These are phyloP conservation scores for Acheta domesticus DNA, from an alignment of 2,888 invertebrate species.

Conservation along the genomic window DNA sequence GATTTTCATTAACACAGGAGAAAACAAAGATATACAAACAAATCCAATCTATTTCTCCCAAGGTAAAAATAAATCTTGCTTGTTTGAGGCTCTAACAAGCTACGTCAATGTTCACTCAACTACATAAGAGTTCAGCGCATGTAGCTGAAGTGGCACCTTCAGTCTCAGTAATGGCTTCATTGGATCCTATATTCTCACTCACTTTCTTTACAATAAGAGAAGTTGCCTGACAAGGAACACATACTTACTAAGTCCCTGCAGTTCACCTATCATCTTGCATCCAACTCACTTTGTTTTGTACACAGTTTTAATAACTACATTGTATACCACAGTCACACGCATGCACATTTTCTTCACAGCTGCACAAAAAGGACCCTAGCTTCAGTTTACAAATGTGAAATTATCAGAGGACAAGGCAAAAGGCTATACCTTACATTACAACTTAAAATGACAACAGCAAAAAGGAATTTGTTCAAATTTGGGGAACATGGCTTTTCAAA, in stretches of 20 bases:
- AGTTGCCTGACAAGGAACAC: neutral
- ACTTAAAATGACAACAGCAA: constrained; percentile 28
- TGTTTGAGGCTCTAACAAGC: constrained; percentile 29
- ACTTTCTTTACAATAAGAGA: constrained; percentile 19
- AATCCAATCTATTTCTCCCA: constrained; percentile 31
- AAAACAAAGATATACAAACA: constrained; percentile 24
- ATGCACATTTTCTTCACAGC: constrained; percentile 28
- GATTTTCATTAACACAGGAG: constrained; percentile 2
- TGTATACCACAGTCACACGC: constrained; percentile 22
- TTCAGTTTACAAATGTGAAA: constrained; percentile 23
- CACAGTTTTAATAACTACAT: constrained; percentile 25
- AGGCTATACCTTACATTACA: constrained; percentile 33
- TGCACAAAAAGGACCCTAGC: constrained; percentile 31
- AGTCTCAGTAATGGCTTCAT: constrained; percentile 30
- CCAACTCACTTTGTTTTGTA: constrained; percentile 26
- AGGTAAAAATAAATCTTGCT: constrained; percentile 35
- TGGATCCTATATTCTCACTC: constrained; percentile 20
- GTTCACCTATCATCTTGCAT: constrained; percentile 18
- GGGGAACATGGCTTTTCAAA: constrained; percentile 32
- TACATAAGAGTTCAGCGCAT: constrained; percentile 32
- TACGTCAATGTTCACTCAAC: constrained; percentile 24
- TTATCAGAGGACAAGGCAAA: constrained; percentile 37
- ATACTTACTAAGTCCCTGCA: constrained; percentile 20
- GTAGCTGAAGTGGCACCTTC: constrained; percentile 34
- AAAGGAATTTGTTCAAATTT: constrained; percentile 4